Evolutionary conservation across 2,888 invertebrate species (phyloP).

Genomic region (Eilema sororculum): DNA sequence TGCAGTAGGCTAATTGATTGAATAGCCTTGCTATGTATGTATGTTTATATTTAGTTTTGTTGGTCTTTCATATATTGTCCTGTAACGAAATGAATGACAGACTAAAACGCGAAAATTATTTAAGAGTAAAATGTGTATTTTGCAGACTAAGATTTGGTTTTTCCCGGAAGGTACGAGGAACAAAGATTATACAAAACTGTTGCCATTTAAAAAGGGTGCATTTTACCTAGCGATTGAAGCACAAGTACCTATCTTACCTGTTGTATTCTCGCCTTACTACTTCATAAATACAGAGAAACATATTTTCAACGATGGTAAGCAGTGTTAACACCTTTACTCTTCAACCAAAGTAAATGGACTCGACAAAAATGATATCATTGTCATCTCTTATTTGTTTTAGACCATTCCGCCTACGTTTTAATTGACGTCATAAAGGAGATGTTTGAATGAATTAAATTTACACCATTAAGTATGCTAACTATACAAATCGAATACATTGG

Average conservation of each 20-base stretch:
- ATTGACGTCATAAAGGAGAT: no score
- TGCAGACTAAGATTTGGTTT: slow-evolving; percentile 89
- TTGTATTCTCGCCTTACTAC: slow-evolving; percentile 89
- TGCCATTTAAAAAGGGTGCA: slow-evolving; percentile 92
- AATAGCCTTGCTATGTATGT: no score
- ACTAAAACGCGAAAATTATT: not conserved
- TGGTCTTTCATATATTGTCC: not conserved
- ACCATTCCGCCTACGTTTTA: no score
- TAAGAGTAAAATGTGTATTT: slow-evolving; percentile 45
- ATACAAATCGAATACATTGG: no score
- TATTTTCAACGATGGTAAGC: slow-evolving; percentile 66
- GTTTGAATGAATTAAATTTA: no score
- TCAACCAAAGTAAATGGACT: no score
- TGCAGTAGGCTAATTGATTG: no score
- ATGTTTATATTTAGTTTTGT: not conserved
- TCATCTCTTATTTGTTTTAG: no score
- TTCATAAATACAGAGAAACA: slow-evolving; percentile 80
- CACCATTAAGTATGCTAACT: no score
- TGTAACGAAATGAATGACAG: not conserved
- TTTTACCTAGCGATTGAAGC: slow-evolving; percentile 90
- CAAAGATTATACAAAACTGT: slow-evolving; percentile 76
- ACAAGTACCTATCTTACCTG: slow-evolving; percentile 89
- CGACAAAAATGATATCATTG: no score
- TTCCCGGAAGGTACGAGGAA: slow-evolving; percentile 92
- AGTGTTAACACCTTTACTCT: no score